Percentiles rank a stretch among this genome's conserved stretches.
phyloP scores from a whole-genome alignment of 2,113 vertebrate genomes.

The Physeter macrocephalus region DNA sequence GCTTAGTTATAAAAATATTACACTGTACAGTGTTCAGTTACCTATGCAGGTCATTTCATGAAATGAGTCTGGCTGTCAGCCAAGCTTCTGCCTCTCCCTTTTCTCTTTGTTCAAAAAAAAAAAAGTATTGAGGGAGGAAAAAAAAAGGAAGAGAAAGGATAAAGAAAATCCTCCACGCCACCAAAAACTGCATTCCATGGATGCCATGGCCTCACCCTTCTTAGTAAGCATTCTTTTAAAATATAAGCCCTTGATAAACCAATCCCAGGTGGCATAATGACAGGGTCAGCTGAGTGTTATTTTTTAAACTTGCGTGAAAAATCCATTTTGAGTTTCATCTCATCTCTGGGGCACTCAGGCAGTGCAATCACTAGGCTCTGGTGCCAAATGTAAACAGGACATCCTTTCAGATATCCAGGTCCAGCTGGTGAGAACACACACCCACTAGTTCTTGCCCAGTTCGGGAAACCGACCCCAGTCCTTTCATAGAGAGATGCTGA shows the following conservation, averaged over 20 bases:
- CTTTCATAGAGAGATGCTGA: constrained; percentile 77
- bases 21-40: constrained; percentile 53
- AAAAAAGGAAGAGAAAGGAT: constrained; percentile 13
- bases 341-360: constrained; percentile 75
- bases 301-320: constrained; percentile 82
- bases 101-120: constrained; percentile 45
- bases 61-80: constrained; percentile 56
- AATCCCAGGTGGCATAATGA: constrained; percentile 78
- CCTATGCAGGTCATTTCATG: constrained; percentile 59
- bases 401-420: constrained; percentile 82
- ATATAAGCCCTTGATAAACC: constrained; percentile 72
- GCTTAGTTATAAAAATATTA: constrained; percentile 44
- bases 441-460: constrained; percentile 74
- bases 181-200: constrained; percentile 58
- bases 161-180: constrained; percentile 55
- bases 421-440: constrained; percentile 81
- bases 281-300: constrained; percentile 79
- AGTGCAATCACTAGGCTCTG: constrained; percentile 75
- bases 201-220: constrained; percentile 60
- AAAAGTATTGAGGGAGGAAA: background rate
- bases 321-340: constrained; percentile 78
- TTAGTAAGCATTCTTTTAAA: constrained; percentile 70
- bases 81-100: constrained; percentile 53
- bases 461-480: constrained; percentile 78
- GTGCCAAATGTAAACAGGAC: constrained; percentile 85